A percentile compares a stretch with the other conserved stretches of the same genome.
Conservation (phyloP, 2,888 invertebrate species). For the Nomada fabriciana region DNA sequence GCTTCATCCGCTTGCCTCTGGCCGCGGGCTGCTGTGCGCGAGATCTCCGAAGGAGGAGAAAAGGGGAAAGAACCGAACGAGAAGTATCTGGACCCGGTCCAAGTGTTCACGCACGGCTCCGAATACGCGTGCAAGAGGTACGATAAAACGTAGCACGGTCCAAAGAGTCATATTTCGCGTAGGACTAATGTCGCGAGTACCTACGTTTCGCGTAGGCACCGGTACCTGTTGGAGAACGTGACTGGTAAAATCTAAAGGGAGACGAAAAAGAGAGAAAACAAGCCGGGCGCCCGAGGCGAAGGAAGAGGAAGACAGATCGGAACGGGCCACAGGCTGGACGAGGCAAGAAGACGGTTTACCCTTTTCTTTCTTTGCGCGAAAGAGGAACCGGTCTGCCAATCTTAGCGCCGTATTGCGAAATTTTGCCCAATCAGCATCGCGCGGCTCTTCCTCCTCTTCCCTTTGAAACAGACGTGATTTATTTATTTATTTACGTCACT, state of each 20-base stretch:
- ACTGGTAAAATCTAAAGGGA: slow-evolving; percentile 58
- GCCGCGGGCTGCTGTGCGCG: too few relatives aligned
- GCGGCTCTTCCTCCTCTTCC: slow-evolving; percentile 38
- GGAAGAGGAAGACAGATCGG: slow-evolving; percentile 5
- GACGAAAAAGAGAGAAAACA: slow-evolving; percentile 15
- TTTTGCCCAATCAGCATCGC: slow-evolving; percentile 73
- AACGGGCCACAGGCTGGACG: slow-evolving; percentile 16
- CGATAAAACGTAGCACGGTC: slow-evolving; percentile 36
- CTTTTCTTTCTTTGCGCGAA: slow-evolving; percentile 70
- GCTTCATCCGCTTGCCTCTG: neutral
- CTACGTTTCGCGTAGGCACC: slow-evolving; percentile 64
- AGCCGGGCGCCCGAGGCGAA: neutral
- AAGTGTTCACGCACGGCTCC: slow-evolving; percentile 31
- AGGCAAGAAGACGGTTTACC: slow-evolving; percentile 33
- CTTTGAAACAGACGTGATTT: slow-evolving; percentile 57
- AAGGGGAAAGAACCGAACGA: neutral
- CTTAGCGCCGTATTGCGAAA: slow-evolving; percentile 75
- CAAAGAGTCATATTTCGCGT: slow-evolving; percentile 61
- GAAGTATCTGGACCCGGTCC: slow-evolving; percentile 4
- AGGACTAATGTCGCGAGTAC: slow-evolving; percentile 62
- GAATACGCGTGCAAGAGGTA: slow-evolving; percentile 39
- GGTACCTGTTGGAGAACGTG: slow-evolving; percentile 67
- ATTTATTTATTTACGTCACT: slow-evolving; percentile 69
- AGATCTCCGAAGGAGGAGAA: neutral
- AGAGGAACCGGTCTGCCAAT: slow-evolving; percentile 77